Evolutionary conservation across 2,113 vertebrate genomes (phyloP), one percentile per base, ranked within the genome.

Genomic region (Pseudopipra pipra): DNA sequence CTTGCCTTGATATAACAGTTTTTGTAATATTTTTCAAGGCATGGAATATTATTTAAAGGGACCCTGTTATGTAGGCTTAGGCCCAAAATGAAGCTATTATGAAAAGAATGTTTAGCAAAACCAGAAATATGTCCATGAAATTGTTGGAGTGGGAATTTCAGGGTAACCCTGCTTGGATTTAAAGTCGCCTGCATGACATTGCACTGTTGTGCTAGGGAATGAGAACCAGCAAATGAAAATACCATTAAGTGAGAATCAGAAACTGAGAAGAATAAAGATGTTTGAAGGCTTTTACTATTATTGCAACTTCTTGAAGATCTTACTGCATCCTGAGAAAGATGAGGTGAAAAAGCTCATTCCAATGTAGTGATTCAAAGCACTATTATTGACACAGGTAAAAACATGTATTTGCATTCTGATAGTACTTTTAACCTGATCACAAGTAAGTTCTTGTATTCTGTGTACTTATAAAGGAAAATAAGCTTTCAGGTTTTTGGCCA

Each of bases 21-120:
- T 96, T 94, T 91, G 87, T 95, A 94, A 90, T 96, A 84, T 70
- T 78, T 97, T 96, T 95, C 83, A 85, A 94, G 95, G 91, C 92
- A 91, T 93, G 88, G 85, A 90, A 91, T 97, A 95, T 96, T 95
- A 92, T 93, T 95, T 96, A 94, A 96, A 97, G 67, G 63, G 91
- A 92, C 86, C 75, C 78, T 93, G 86, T 96, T 93, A 94, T 74
- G 61, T 85, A 90, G 91, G 52, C 93, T 92, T 90, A 93, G 89
- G 56, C 89, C 72, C 80, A 94, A 95, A 96, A 93, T 92, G 93
- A 92, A 89, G 88, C 78, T 93, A 92, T 95, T 95, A 91, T 96
- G 66, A 85, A 95, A 95, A 89, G 94, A 95, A 96, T 95, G 87
- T 88, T 96, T 92, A 96, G 91, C 83, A 93, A 89, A 96, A 88